Base-by-base conservation (phyloP, 2,113 vertebrate genomes). In the Tachycineta bicolor region DNA sequence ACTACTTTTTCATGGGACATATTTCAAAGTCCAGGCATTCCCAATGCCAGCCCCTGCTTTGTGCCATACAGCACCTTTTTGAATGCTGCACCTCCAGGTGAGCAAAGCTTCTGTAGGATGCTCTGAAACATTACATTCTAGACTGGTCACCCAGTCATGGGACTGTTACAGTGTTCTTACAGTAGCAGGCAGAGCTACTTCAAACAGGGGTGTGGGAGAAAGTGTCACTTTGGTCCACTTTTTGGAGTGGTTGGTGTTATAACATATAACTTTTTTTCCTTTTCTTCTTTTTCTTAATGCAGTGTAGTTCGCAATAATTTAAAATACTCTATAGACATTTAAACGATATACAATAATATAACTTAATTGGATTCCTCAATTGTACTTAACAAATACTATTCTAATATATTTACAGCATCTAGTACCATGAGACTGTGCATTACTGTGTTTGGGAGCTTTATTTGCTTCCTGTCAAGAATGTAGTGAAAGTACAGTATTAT, bases 291-390 rank as follows among this genome's bases (percentile, higher is more conserved):
- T 60, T 63, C 56, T 86, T 50, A 94, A 96, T 6, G 89, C 97
- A 98, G 97, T 98, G 98, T 98, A 96, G 95, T 94, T 98, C 85
- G 87, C 96, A 98, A 98, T 98, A 98, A 98, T 96, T 98, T 98
- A 98, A 98, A 97, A 97, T 98, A 98, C 93, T 98, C 89, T 95
- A 98, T 98, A 98, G 97, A 98, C 97, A 97, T 97, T 97, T 97
- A 67, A 91, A 98, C 39, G 90, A 96, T 98, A 98, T 97, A 98
- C 96, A 97, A 98, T 97, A 98, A 97, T 94, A 98, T 98, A 98
- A 98, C 97, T 98, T 98, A 98, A 97, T 97, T 96, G 96, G 97
- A 93, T 95, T 90, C 96, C 96, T 96, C 97, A 96, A 14, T 58
- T 95, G 94, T 96, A 95, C 90, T 92, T 80, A 94, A 97, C 93